These are phyloP conservation scores for Cheilosia pagana DNA, from an alignment of 2,888 invertebrate species.

Conservation along the genomic window DNA sequence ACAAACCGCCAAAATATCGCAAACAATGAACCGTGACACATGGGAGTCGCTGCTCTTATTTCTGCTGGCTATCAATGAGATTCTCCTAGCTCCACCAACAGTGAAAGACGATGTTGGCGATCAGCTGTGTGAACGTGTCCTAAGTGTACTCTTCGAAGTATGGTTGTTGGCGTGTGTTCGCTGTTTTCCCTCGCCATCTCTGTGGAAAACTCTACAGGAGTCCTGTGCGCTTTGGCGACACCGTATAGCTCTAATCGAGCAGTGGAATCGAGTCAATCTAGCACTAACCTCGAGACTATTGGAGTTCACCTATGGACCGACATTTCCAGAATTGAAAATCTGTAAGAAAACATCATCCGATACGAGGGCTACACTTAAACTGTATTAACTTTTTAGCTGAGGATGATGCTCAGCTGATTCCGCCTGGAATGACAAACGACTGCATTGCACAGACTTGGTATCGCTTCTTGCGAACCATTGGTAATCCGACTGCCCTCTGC, in stretches of 20 bases:
- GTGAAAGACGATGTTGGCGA: constrained; percentile 98
- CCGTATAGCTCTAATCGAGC: constrained; percentile 94
- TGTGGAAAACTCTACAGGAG: constrained; percentile 97
- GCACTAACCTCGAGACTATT: constrained; percentile 93
- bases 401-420: constrained; percentile 92
- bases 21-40: constrained; percentile 91
- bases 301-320: constrained; percentile 94
- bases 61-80: constrained; percentile 95
- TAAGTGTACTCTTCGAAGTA: constrained; percentile 96
- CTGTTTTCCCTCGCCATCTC: constrained; percentile 96
- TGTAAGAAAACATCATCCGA: constrained; percentile 84
- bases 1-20: constrained; percentile 90
- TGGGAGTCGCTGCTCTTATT: constrained; percentile 96
- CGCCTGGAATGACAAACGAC: constrained; percentile 93
- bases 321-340: constrained; percentile 91
- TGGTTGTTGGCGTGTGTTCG: constrained; percentile 86
- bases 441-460: constrained; percentile 98
- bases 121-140: constrained; percentile 95
- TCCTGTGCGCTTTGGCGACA: constrained; percentile 97
- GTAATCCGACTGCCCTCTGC: constrained; percentile 96
- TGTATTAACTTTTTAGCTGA: constrained; percentile 86
- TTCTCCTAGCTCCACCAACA: constrained; percentile 95
- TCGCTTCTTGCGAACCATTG: constrained; percentile 95
- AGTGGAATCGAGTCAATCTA: constrained; percentile 97
- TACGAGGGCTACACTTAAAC: background rate